Conservation (phyloP, 2,888 invertebrate species). For the Torymus auratus region DNA sequence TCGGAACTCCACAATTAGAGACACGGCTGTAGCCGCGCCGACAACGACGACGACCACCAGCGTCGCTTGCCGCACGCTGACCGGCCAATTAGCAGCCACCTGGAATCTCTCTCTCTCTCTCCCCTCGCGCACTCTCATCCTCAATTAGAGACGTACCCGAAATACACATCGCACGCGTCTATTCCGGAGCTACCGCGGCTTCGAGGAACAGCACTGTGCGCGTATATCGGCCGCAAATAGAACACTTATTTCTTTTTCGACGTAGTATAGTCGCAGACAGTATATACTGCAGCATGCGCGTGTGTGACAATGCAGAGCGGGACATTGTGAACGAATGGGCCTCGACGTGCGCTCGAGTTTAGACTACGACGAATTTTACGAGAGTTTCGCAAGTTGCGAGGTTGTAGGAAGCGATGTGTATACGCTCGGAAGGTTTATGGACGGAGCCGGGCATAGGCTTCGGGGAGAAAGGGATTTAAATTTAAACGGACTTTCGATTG, state of each 20-base stretch:
- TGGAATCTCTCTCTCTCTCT: conserved; percentile 4
- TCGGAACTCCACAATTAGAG: conserved; percentile 52
- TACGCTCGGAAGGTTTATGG: too few relatives aligned
- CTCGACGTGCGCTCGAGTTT: not conserved
- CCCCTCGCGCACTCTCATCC: conserved; percentile 32
- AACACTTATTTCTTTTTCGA: not conserved
- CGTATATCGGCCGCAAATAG: conserved; percentile 20
- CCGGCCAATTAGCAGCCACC: conserved; percentile 59
- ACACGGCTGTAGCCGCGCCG: too few relatives aligned
- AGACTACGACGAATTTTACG: conserved; percentile 21
- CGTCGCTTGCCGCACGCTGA: conserved; percentile 51
- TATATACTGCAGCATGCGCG: too few relatives aligned
- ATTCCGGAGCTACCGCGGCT: not conserved
- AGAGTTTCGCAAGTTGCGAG: not conserved
- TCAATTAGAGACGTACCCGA: conserved; percentile 52
- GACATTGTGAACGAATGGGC: not conserved
- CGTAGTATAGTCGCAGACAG: too few relatives aligned
- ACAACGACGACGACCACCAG: conserved; percentile 46
- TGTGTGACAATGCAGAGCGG: conserved; percentile 17
- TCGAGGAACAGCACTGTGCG: not conserved
- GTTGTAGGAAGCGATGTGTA: not conserved
- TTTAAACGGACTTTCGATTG: too few relatives aligned
- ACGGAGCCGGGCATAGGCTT: too few relatives aligned
- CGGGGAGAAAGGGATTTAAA: too few relatives aligned
- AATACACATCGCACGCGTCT: conserved; percentile 39